These are phyloP conservation scores for Spodoptera littoralis DNA, from an alignment of 2,888 invertebrate species.

Conservation along the genomic window DNA sequence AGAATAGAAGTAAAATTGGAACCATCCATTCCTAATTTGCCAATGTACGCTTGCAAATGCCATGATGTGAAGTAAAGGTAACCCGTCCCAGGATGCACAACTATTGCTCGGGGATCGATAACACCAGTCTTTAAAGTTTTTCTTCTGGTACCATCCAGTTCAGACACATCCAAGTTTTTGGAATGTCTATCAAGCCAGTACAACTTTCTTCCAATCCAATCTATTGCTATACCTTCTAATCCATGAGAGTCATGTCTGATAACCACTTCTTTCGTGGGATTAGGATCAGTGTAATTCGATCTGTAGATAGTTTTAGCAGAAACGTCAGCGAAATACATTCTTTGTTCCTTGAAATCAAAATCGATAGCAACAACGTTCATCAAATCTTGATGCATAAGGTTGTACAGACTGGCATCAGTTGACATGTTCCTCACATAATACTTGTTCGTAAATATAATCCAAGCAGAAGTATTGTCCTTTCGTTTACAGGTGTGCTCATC, in stretches of 20 bases:
- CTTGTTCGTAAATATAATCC: constrained; percentile 98
- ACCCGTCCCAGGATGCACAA: constrained; percentile 97
- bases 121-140: constrained; percentile 96
- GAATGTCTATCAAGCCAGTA: constrained; percentile 99
- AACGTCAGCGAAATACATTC: constrained; percentile 98
- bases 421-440: constrained; percentile 99
- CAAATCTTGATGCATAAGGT: constrained; percentile 97
- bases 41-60: constrained; percentile 98
- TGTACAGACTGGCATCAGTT: constrained; percentile 94
- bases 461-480: constrained; percentile 93
- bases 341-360: constrained; percentile 95
- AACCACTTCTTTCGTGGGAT: constrained; percentile 93
- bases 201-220: constrained; percentile 98
- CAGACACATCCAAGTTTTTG: constrained; percentile 98
- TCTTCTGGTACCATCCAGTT: constrained; percentile 96
- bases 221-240: constrained; percentile 98
- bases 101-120: constrained; percentile 97
- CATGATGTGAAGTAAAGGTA: constrained; percentile 98
- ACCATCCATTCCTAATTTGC: constrained; percentile 99
- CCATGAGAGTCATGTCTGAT: constrained; percentile 98
- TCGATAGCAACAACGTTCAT: constrained; percentile 99
- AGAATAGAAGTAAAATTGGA: constrained; percentile 96
- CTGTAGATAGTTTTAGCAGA: constrained; percentile 98
- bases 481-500: constrained; percentile 98
- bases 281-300: constrained; percentile 89